These are phyloP conservation scores for Cyclina sinensis DNA, from an alignment of 1,140 invertebrate species.

Conservation along the genomic window DNA sequence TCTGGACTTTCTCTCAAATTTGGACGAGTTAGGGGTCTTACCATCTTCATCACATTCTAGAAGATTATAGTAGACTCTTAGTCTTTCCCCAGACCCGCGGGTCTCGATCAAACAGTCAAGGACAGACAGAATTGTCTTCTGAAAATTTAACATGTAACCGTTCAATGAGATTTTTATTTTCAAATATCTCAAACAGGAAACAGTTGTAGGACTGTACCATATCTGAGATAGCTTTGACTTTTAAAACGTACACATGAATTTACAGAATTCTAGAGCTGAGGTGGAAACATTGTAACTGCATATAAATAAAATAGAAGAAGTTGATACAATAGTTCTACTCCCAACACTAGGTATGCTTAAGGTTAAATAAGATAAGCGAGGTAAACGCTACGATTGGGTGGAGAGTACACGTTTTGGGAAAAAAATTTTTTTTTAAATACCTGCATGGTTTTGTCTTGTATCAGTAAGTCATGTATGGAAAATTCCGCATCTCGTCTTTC, in stretches of 20 bases:
- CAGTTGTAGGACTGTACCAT: too few species aligned
- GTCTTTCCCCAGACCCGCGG: slow-evolving; percentile 71
- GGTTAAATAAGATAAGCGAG: background rate
- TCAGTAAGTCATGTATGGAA: slow-evolving; percentile 75
- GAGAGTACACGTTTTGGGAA: background rate
- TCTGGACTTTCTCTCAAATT: slow-evolving; percentile 74
- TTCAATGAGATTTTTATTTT: too few species aligned
- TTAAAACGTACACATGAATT: too few species aligned
- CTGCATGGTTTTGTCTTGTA: slow-evolving; percentile 44
- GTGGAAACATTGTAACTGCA: too few species aligned
- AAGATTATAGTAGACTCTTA: slow-evolving; percentile 78
- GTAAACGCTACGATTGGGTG: background rate
- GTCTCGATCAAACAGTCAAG: slow-evolving; percentile 82
- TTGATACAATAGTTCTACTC: too few species aligned
- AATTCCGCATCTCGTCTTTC: slow-evolving; percentile 72
- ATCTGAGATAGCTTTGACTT: too few species aligned
- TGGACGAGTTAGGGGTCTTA: slow-evolving; percentile 71
- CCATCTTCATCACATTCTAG: slow-evolving; percentile 79
- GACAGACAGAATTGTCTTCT: slow-evolving; percentile 79
- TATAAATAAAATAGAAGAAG: too few species aligned
- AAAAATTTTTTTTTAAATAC: slow-evolving; percentile 10
- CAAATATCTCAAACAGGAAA: too few species aligned
- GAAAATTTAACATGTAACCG: too few species aligned
- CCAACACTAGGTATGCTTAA: background rate
- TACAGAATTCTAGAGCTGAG: too few species aligned